Evolutionary conservation across 2,113 vertebrate genomes (phyloP), one percentile per base, ranked within the genome.

Genomic region (Actinemys pallida): DNA sequence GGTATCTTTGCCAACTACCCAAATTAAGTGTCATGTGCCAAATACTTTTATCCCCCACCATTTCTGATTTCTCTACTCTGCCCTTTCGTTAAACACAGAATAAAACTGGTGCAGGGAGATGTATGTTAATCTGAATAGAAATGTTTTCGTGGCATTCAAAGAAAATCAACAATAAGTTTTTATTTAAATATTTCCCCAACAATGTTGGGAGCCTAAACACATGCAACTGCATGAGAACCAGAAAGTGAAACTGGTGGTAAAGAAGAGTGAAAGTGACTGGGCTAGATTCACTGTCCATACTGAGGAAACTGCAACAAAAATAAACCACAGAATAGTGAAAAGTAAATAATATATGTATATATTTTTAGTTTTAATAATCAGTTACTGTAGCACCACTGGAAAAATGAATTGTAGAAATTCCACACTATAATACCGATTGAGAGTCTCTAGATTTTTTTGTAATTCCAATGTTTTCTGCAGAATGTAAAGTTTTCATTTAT

Each of bases 391-490:
- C 24, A 76, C 20, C 24, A 3, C 54, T 82, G 56, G 59, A 93
- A 54, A 13, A 88, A 56, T 12, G 8, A 45, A 13, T 50, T 80
- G 3, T 13, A 62, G 16, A 20, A 88, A 57, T 83, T 54, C 83
- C 84, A 25, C 54, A 69, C 65, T 69, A 20, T 14, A 69, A 17
- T 69, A n/a, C 35, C 2, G 6, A 72, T 84, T 49, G 86, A 94
- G 69, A 90, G 87, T 45, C 42, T 89, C 49, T 39, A 27, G 72
- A 35, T 9, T 86, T 90, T 3, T 3, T 14, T 39, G n/a, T 22
- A 92, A 88, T 93, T 94, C 31, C 56, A 82, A 20, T 29, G 90
- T 29, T 45, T 53, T 84, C 54, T 84, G 14, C 92, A n/a, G 90
- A 95, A 86, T 59, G 20, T 69, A 87, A 80, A 3, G 12, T 14